Evolutionary conservation across 2,113 vertebrate genomes (phyloP).

Genomic region (Petromus typicus): DNA sequence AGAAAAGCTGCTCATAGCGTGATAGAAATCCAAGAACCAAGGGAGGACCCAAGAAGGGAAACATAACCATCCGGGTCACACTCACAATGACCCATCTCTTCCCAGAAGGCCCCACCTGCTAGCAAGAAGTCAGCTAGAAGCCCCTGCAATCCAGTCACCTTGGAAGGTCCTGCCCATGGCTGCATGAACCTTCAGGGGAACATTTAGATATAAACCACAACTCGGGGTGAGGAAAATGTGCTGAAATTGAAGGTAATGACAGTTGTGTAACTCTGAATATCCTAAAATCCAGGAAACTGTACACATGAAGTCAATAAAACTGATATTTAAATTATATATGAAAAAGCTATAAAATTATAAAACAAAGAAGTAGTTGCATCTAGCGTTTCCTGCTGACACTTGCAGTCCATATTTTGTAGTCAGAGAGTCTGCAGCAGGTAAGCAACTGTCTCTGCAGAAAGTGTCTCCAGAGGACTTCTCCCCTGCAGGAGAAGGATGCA

Average conservation of each 20-base stretch:
- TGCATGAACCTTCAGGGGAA: background rate
- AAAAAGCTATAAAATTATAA: background rate
- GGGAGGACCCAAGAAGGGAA: background rate
- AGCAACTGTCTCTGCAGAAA: background rate
- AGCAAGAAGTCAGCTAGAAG: background rate
- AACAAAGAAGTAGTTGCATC: background rate
- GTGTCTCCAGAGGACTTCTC: background rate
- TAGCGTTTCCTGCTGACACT: background rate
- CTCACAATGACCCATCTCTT: background rate
- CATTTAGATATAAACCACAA: background rate
- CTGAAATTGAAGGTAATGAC: background rate
- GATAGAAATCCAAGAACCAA: background rate
- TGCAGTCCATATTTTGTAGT: background rate
- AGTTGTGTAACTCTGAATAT: background rate
- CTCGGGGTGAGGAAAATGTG: background rate
- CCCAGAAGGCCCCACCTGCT: background rate
- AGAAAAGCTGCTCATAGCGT: background rate
- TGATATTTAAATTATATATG: background rate
- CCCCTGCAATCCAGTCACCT: background rate
- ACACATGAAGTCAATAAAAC: background rate
- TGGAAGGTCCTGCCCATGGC: background rate
- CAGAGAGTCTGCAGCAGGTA: background rate
- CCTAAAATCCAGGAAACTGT: background rate
- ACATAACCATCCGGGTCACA: background rate
- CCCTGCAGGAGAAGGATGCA: background rate